Conservation (phyloP, 2,113 vertebrate species). For the Poicephalus meyeri region DNA sequence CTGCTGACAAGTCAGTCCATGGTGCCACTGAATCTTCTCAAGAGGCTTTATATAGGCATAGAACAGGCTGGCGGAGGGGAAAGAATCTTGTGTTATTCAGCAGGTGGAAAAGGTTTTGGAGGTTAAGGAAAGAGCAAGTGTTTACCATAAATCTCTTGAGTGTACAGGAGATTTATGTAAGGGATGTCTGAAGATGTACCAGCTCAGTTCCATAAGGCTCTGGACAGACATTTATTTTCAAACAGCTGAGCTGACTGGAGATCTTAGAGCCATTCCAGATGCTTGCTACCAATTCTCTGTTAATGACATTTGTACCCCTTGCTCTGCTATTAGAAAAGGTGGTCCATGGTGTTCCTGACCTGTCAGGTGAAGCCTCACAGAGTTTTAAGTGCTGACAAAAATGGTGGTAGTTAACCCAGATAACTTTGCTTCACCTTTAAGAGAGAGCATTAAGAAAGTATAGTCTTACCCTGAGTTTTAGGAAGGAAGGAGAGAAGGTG, state of each 20-base stretch:
- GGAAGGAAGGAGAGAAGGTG: accelerated
- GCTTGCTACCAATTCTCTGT: background rate
- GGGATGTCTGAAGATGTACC: conserved; percentile 41
- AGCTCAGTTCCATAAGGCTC: conserved; percentile 5
- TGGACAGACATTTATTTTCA: conserved; percentile 24
- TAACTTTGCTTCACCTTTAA: background rate
- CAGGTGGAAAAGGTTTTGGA: conserved; percentile 61
- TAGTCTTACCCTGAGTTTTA: background rate
- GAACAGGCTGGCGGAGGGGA: conserved; percentile 26
- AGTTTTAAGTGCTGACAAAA: background rate
- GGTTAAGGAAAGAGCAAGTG: conserved; percentile 60
- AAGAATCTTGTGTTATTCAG: conserved; percentile 45
- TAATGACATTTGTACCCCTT: background rate
- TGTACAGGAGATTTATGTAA: conserved; percentile 21
- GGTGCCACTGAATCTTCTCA: conserved; percentile 38
- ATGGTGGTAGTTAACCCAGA: background rate
- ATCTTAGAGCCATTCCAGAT: conserved; percentile 1
- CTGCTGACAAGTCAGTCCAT: conserved; percentile 47
- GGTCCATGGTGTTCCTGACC: background rate
- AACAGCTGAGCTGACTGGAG: conserved; percentile 38
- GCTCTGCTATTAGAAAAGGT: background rate
- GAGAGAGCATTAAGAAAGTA: background rate
- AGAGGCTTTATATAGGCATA: conserved; percentile 55
- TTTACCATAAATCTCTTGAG: conserved; percentile 61
- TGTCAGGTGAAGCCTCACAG: background rate